Evolutionary conservation across 2,888 invertebrate genomes (phyloP).

Genomic region (Napeogenes sylphis): DNA sequence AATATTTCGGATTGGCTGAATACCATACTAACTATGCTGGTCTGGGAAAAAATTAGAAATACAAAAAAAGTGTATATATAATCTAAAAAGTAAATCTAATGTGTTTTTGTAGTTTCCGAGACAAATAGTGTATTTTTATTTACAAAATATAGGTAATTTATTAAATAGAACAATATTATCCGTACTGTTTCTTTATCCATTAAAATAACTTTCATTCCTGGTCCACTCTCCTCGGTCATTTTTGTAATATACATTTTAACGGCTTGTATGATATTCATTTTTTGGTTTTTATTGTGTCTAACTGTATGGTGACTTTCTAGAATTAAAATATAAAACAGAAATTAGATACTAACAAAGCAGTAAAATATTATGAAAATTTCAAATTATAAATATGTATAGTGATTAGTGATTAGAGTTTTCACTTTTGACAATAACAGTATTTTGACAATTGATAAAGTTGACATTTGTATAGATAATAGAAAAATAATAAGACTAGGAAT

Average conservation of each 20-base stretch:
- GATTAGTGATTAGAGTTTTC: no score
- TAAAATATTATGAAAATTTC: background rate
- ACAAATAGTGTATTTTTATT: background rate
- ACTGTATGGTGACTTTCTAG: background rate
- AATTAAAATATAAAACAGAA: no score
- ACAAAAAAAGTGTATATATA: constrained; percentile 7
- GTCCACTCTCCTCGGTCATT: constrained; percentile 98
- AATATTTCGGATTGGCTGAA: constrained; percentile 99
- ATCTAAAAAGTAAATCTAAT: background rate
- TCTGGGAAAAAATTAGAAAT: constrained; percentile 78
- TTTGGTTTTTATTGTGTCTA: constrained; percentile 35
- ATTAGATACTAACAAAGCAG: no score
- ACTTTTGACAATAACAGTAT: no score
- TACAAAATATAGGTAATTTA: background rate
- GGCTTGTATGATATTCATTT: constrained; percentile 95
- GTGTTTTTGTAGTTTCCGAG: background rate
- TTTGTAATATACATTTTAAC: constrained; percentile 96
- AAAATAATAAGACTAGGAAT: no score
- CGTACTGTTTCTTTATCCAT: constrained; percentile 98
- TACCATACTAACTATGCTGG: constrained; percentile 97
- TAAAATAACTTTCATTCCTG: constrained; percentile 98
- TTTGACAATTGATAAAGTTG: no score
- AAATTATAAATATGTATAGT: no score
- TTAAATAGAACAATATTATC: constrained; percentile 16
- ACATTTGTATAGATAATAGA: no score